These are phyloP conservation scores for Pygocentrus nattereri DNA, from an alignment of 2,797 vertebrate species.

Conservation along the genomic window DNA sequence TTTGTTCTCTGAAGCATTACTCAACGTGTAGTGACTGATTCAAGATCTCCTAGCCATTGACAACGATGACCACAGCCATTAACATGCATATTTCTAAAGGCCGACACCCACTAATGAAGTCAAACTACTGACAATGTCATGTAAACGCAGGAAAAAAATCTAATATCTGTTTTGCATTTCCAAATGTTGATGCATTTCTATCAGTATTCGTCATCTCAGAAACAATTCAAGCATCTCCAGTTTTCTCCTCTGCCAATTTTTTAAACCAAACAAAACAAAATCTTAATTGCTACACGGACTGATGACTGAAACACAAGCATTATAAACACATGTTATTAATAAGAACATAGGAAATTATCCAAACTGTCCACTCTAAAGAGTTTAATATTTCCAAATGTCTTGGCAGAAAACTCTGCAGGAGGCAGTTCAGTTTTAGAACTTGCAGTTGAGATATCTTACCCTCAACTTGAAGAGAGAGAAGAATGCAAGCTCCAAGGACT, in stretches of 20 bases:
- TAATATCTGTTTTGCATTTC: constrained; percentile 29
- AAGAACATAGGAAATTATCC: neutral
- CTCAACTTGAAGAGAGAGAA: constrained; percentile 77
- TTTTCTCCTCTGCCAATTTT: constrained; percentile 13
- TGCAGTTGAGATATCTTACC: constrained; percentile 71
- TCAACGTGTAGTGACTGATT: constrained; percentile 22
- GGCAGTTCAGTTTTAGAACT: neutral
- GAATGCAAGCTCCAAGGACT: constrained; percentile 76
- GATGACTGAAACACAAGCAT: constrained; percentile 27
- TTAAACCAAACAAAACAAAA: constrained; percentile 33
- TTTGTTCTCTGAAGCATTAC: constrained; percentile 29
- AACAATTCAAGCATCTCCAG: neutral
- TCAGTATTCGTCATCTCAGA: constrained; percentile 34
- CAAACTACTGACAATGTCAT: constrained; percentile 25
- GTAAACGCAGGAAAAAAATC: neutral
- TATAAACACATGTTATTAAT: neutral
- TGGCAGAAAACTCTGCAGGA: neutral
- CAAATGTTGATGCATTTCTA: constrained; percentile 26
- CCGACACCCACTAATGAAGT: constrained; percentile 26
- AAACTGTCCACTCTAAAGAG: neutral
- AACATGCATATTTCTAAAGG: constrained; percentile 36
- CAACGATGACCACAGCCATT: constrained; percentile 33
- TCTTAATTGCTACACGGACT: constrained; percentile 17
- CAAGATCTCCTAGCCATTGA: neutral
- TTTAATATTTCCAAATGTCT: neutral